Percentiles rank a stretch among this genome's conserved stretches.
These are phyloP conservation scores for Drosophila tripunctata DNA, from an alignment of 2,888 invertebrate species.

Conservation along the genomic window DNA sequence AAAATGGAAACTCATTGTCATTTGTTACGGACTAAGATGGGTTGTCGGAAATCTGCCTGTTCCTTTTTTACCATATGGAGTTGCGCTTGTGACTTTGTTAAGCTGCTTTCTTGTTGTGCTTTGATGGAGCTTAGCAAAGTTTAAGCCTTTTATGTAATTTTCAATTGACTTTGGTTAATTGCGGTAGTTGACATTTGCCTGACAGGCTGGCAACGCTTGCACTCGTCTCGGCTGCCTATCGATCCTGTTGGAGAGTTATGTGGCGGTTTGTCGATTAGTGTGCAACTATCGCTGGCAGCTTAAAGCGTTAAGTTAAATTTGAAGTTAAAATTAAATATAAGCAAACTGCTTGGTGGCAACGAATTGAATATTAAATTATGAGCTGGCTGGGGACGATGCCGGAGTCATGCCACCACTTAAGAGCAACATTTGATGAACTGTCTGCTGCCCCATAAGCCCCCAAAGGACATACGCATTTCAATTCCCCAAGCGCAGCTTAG, in stretches of 20 bases:
- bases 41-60: too few relatives aligned
- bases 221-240: too few relatives aligned
- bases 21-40: too few relatives aligned
- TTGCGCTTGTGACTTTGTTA: conserved; percentile 22
- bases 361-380: conserved; percentile 53
- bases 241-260: background rate
- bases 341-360: conserved; percentile 8
- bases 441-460: conserved; percentile 59
- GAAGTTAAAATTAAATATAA: conserved; percentile 36
- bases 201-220: background rate
- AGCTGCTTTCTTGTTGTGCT: conserved; percentile 27
- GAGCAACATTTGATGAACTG: conserved; percentile 71
- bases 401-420: conserved; percentile 52
- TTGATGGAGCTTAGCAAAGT: conserved; percentile 39
- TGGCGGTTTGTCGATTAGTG: background rate
- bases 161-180: conserved; percentile 75
- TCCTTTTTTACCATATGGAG: conserved; percentile 44
- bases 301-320: background rate
- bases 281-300: background rate
- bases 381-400: conserved; percentile 11
- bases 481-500: conserved; percentile 76
- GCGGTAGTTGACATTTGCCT: conserved; percentile 2
- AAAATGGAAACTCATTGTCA: conserved; percentile 67
- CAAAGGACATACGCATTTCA: conserved; percentile 64
- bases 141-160: conserved; percentile 64